These are phyloP conservation scores for Oedothorax gibbosus DNA, from an alignment of 1,140 invertebrate species.

Conservation along the genomic window DNA sequence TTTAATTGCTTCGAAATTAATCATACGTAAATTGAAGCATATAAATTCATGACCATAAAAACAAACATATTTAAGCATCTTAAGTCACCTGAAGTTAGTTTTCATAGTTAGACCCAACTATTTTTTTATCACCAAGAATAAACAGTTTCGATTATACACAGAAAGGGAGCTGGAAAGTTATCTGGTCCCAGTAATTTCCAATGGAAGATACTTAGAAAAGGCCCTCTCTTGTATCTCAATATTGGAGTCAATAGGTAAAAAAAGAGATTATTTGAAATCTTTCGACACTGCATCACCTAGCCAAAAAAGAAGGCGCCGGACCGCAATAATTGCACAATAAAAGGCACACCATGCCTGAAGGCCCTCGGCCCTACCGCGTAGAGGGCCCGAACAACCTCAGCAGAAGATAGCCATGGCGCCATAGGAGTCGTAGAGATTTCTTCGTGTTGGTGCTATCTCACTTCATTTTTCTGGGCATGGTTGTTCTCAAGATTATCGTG, in stretches of 20 bases:
- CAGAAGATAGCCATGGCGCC: slow-evolving; percentile 53
- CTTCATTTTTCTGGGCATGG: slow-evolving; percentile 37
- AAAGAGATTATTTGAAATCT: slow-evolving; percentile 17
- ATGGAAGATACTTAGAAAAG: slow-evolving; percentile 4
- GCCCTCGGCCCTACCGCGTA: not conserved
- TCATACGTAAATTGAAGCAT: not conserved
- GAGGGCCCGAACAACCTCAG: slow-evolving; percentile 5
- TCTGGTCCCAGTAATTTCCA: slow-evolving; percentile 4
- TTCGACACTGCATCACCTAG: slow-evolving; percentile 42
- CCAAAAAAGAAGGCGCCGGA: slow-evolving; percentile 32
- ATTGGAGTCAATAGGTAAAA: not conserved
- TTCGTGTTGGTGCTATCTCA: slow-evolving; percentile 40
- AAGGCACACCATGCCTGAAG: slow-evolving; percentile 5
- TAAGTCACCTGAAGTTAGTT: too few species aligned
- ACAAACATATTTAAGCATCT: too few species aligned
- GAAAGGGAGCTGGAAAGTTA: not conserved
- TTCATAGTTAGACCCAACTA: not conserved
- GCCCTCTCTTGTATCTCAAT: slow-evolving; percentile 18
- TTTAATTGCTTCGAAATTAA: not conserved
- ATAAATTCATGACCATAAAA: too few species aligned
- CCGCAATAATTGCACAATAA: slow-evolving; percentile 56
- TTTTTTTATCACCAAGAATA: slow-evolving; percentile 8
- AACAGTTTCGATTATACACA: slow-evolving; percentile 16
- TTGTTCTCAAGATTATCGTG: slow-evolving; percentile 56
- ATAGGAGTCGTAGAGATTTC: slow-evolving; percentile 48